Evolutionary conservation across 2,113 vertebrate genomes (phyloP), one percentile per base, ranked within the genome.

Genomic region (Anguilla rostrata): DNA sequence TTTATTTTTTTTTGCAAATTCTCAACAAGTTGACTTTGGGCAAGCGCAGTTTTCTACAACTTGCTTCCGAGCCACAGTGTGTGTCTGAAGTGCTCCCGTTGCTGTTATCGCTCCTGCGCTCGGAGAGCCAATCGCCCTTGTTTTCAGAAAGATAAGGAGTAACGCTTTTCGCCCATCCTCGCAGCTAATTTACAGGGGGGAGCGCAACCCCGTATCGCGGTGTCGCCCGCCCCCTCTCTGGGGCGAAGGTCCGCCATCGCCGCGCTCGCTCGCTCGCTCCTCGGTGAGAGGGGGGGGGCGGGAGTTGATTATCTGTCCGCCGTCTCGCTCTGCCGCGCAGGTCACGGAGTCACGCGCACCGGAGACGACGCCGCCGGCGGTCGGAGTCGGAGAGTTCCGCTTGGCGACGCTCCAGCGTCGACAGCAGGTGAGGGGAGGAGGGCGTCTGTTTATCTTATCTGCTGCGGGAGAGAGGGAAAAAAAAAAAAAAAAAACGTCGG

Each of bases 271-370:
- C 39, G n/a, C 81, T 15, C 18, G 60, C 39, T 39, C 66, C n/a
- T 18, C 57, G 39, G 57, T 14, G 2, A 34, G 34, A 8, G 53
- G 56, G 39, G 2, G n/a, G 43, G 53, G 56, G 39, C 5, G 84
- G 40, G 39, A 78, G 84, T 78, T 90, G 83, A 18, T 86, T 80
- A 16, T 83, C 60, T 22, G 12, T 53, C 9, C 75, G 49, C 14
- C 46, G 84, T 83, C 87, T 83, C 85, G 29, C 84, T 84, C 1
- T 91, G 86, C 80, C 66, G 39, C 80, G 80, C 95, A 99, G 98
- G 91, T 98, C 97, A 4, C 94, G 94, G 92, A 96, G 95, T 90
- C 95, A 95, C 91, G 94, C 96, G 20, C 96, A 94, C 60, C 95
- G 94, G 83, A 97, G 92, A 71, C 96, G 90, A 5, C 96, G 91